Conservation (phyloP, 2,797 vertebrate species). For the Thaleichthys pacificus region DNA sequence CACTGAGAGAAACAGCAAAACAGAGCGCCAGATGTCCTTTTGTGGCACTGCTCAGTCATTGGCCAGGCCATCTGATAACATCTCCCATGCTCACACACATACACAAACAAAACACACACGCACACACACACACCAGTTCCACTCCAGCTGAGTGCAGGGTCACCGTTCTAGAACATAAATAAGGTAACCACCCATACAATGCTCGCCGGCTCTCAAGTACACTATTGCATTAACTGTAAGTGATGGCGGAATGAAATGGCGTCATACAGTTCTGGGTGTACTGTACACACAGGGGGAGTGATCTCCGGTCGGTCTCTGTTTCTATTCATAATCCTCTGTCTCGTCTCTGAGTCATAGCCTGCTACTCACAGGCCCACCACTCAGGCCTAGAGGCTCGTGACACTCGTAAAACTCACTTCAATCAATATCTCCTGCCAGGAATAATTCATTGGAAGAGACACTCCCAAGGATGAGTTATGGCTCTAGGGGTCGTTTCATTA, state of each 20-base stretch:
- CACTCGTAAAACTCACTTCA: conserved; percentile 25
- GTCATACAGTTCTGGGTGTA: background rate
- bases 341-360: conserved; percentile 8
- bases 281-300: background rate
- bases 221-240: background rate
- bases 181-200: background rate
- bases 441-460: background rate
- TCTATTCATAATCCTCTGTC: background rate
- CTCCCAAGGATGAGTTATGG: conserved; percentile 33
- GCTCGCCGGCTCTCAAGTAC: background rate
- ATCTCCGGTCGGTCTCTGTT: background rate
- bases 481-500: conserved; percentile 43
- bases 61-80: background rate
- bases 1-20: background rate
- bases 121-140: background rate
- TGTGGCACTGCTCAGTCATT: background rate
- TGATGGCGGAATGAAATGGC: background rate
- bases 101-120: background rate
- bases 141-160: background rate
- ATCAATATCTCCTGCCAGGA: conserved; percentile 36
- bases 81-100: background rate
- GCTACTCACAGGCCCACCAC: conserved; percentile 3
- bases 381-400: background rate
- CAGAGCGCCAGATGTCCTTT: background rate
- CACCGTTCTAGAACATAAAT: background rate